Evolutionary conservation across 2,888 invertebrate genomes (phyloP).

Genomic region (Drosophila stalkeri): DNA sequence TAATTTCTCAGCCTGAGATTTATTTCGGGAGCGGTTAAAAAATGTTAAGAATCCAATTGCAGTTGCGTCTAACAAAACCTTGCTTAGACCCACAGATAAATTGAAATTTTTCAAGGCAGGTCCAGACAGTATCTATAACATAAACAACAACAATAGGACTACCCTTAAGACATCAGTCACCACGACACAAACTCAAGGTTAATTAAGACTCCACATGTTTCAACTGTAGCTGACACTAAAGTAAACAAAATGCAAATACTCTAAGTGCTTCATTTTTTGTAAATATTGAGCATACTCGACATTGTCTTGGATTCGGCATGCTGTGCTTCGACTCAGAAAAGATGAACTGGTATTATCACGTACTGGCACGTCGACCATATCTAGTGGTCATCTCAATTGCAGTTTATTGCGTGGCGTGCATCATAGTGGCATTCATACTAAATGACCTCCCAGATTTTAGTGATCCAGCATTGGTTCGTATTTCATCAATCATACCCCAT

Average conservation of each 20-base stretch:
- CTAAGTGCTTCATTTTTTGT: constrained; percentile 17
- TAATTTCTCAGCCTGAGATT: constrained; percentile 41
- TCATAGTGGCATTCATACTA: constrained; percentile 88
- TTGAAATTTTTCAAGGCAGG: constrained; percentile 12
- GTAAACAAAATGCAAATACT: constrained; percentile 33
- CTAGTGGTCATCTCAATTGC: constrained; percentile 88
- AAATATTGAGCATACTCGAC: constrained; percentile 6
- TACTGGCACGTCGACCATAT: constrained; percentile 89
- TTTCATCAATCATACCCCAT: background rate
- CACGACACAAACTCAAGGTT: constrained; percentile 51
- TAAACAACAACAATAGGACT: constrained; percentile 67
- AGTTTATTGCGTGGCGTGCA: constrained; percentile 88
- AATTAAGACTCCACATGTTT: constrained; percentile 37
- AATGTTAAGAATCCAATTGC: constrained; percentile 31
- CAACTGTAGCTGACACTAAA: constrained; percentile 10
- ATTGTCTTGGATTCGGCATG: constrained; percentile 45
- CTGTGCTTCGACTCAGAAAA: constrained; percentile 74
- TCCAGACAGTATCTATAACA: constrained; percentile 69
- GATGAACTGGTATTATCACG: constrained; percentile 88
- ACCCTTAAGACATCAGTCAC: constrained; percentile 41
- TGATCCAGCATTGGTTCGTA: constrained; percentile 91
- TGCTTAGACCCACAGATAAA: constrained; percentile 10
- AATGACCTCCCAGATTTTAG: constrained; percentile 92
- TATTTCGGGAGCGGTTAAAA: constrained; percentile 28
- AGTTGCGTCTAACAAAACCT: background rate